Percentiles rank a stretch among this genome's conserved stretches.
phyloP scores from a whole-genome alignment of 2,888 invertebrate genomes.

The Schizaphis graminum region DNA sequence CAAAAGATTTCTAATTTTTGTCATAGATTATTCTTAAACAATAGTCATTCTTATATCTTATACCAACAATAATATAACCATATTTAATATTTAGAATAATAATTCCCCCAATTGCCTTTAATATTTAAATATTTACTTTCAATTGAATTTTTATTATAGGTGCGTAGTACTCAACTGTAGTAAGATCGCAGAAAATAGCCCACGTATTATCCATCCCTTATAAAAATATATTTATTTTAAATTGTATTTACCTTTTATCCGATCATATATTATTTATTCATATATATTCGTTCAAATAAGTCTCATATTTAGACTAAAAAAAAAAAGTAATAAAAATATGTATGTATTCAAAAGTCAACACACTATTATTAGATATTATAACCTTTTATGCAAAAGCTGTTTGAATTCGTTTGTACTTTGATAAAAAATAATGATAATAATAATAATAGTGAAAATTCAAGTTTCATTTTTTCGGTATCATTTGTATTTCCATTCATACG shows the following conservation, averaged over 20 bases:
- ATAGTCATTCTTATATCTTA: background rate
- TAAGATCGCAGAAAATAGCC: background rate
- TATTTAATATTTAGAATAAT: background rate
- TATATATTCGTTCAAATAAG: background rate
- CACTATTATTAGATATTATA: background rate
- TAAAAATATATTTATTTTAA: background rate
- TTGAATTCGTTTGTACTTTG: background rate
- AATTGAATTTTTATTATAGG: background rate
- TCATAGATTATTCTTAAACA: background rate
- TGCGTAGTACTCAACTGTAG: background rate
- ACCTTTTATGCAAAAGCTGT: background rate
- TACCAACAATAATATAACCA: background rate
- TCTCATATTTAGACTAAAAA: background rate
- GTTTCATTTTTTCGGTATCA: background rate
- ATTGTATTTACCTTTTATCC: background rate
- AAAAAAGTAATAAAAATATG: background rate
- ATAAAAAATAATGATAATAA: background rate
- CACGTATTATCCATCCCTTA: background rate
- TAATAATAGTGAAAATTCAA: background rate
- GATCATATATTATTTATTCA: background rate
- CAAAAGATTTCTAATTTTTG: background rate
- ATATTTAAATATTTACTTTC: background rate
- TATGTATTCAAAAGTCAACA: background rate
- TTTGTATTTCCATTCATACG: background rate
- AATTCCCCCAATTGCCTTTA: background rate